Evolutionary conservation across 2,113 vertebrate species (phyloP).

Genomic region (Brachyhypopomus gauderio): DNA sequence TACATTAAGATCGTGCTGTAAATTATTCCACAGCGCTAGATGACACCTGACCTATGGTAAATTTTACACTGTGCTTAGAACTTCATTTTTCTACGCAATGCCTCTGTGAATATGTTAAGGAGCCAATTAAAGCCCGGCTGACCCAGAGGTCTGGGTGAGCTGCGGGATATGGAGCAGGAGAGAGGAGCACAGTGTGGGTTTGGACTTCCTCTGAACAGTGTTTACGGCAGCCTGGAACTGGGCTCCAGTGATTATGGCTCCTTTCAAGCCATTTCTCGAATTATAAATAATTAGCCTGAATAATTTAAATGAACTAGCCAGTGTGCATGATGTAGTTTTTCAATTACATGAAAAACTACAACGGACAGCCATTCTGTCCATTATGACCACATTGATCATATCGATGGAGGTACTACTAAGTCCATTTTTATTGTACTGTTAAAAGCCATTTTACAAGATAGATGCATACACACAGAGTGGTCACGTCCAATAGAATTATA

Average conservation of each 20-base stretch:
- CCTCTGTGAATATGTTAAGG: constrained; percentile 79
- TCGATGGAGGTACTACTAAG: constrained; percentile 21
- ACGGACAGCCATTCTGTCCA: neutral
- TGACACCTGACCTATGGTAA: constrained; percentile 78
- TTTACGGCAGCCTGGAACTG: constrained; percentile 12
- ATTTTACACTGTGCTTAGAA: constrained; percentile 78
- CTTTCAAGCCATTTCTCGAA: constrained; percentile 15
- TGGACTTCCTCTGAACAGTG: constrained; percentile 15
- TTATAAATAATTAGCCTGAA: constrained; percentile 23
- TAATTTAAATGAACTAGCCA: constrained; percentile 9
- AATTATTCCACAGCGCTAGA: constrained; percentile 73
- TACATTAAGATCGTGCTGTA: constrained; percentile 72
- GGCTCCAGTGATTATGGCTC: neutral
- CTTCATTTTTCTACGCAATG: constrained; percentile 78
- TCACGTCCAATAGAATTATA: constrained; percentile 58
- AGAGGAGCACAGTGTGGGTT: constrained; percentile 5
- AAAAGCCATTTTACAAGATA: constrained; percentile 59
- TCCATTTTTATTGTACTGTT: constrained; percentile 26
- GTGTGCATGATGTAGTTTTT: constrained; percentile 6
- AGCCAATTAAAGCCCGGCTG: constrained; percentile 77
- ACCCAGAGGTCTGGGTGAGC: constrained; percentile 64
- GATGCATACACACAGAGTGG: constrained; percentile 42
- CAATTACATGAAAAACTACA: constrained; percentile 20
- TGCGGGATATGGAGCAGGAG: constrained; percentile 35
- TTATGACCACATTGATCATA: constrained; percentile 28